A percentile compares a stretch with the other conserved stretches of the same genome.
These are phyloP conservation scores for Hemitrygon akajei DNA, from an alignment of 2,797 vertebrate species.

Conservation along the genomic window DNA sequence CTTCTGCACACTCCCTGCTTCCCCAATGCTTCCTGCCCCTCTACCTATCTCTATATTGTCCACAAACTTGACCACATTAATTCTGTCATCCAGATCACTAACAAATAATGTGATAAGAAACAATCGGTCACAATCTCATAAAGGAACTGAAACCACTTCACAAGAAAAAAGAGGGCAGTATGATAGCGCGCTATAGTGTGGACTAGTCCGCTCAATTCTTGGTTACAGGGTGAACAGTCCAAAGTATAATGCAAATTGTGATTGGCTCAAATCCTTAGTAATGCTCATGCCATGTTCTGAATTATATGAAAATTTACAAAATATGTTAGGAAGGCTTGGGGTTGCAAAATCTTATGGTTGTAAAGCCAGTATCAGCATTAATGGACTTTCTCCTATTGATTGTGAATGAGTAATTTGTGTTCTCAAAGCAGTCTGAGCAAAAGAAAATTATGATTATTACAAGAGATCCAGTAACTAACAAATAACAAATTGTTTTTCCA, in stretches of 20 bases:
- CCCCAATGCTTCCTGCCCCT: no score
- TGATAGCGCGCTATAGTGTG: background rate
- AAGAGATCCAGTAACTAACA: background rate
- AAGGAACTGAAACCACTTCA: no score
- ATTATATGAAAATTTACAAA: background rate
- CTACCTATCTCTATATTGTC: no score
- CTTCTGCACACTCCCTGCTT: no score
- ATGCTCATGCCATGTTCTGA: background rate
- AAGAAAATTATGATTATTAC: background rate
- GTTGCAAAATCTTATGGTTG: background rate
- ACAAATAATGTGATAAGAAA: no score
- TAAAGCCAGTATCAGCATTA: background rate
- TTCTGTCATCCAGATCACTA: no score
- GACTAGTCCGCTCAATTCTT: background rate
- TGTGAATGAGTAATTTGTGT: background rate
- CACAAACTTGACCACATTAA: no score
- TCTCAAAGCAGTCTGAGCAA: background rate
- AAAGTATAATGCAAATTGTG: background rate
- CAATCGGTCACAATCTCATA: no score
- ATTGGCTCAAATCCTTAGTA: background rate
- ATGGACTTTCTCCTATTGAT: background rate
- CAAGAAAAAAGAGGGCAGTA: background rate
- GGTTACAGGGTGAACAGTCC: background rate
- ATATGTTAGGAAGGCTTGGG: background rate
- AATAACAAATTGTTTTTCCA: conserved; percentile 40